Evolutionary conservation across 2,888 invertebrate genomes (phyloP), one percentile per base, ranked within the genome.

Genomic region (Nephrocerus scutellatus): DNA sequence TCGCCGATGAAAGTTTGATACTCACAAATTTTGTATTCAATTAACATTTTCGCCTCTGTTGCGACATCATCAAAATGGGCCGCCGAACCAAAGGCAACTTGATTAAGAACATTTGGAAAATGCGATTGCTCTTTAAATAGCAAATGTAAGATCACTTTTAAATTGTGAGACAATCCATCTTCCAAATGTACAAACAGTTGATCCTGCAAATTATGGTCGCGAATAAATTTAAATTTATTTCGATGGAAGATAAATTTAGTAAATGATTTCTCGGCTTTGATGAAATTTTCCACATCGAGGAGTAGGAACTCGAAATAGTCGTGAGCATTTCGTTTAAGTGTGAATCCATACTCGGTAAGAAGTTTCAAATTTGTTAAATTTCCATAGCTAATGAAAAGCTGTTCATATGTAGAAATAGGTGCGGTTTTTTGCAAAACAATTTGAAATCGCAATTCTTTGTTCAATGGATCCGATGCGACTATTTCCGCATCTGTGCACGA

Each of bases 341-440:
- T 80, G 64, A 93, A 93, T 1, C 93, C 93, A 71, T 93, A 93
- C 55, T 93, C 88, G 0, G 81, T 71, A 21, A 86, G 76, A n/a
- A 93, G 70, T 62, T 83, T 84, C 1, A 77, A 63, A 69, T 86
- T 93, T 52, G 82, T 77, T 60, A 90, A 84, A 24, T 79, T 72
- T 2, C 92, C 93, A 60, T 93, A 93, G 52, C 83, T 86, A 52
- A 93, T 92, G 62, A 87, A 92, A 37, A 90, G 79, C 72, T 93
- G 83, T 23, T 79, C 71, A 60, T 77, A 77, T 1, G 36, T 35
- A 5, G 21, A 41, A 13, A 39, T 29, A 19, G 22, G 28, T 5
- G 47, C 21, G 7, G 47, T 13, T n/a, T 41, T 20, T 14, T 53
- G 41, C 1, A 59, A 33, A 2, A 51, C 54, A 2, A 64, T 38